These are phyloP conservation scores for Pantala flavescens DNA, from an alignment of 1,140 invertebrate genomes.

Conservation along the genomic window DNA sequence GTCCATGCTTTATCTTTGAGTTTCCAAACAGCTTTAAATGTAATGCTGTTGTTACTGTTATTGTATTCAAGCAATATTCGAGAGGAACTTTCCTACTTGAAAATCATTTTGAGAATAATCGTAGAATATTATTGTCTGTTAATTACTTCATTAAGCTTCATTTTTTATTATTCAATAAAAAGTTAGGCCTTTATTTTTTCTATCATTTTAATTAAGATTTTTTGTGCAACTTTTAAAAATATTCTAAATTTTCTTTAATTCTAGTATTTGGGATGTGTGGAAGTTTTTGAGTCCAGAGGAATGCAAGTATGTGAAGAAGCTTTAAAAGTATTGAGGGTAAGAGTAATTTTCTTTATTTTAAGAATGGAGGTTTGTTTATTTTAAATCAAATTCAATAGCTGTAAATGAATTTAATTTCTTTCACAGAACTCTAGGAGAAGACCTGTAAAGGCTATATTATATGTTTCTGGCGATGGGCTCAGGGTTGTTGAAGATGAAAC, in stretches of 20 bases:
- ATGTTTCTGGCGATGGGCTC: constrained; percentile 94
- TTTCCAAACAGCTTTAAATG: too few species aligned
- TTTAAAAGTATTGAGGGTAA: constrained; percentile 81
- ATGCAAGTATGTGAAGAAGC: constrained; percentile 99
- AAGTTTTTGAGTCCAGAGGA: constrained; percentile 97
- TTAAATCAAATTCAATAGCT: not conserved
- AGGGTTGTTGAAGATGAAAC: constrained; percentile 97
- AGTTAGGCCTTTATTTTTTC: too few species aligned
- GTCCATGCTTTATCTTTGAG: too few species aligned
- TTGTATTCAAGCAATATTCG: too few species aligned
- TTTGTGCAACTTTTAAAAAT: constrained; percentile 11
- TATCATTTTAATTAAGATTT: too few species aligned
- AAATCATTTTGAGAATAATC: too few species aligned
- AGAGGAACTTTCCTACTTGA: too few species aligned
- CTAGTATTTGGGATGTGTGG: constrained; percentile 94
- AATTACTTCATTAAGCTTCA: too few species aligned
- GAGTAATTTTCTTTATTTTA: constrained; percentile 27
- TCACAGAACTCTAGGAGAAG: constrained; percentile 75
- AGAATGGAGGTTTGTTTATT: not conserved
- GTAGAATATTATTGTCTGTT: too few species aligned
- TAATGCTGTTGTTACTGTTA: too few species aligned
- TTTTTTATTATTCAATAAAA: too few species aligned
- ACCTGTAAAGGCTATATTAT: constrained; percentile 79
- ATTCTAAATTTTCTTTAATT: constrained; percentile 29
- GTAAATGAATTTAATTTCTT: constrained; percentile 23